A percentile compares a stretch with the other conserved stretches of the same genome.
Evolutionary conservation across 2,113 vertebrate genomes (phyloP).

Genomic region (Orientallactaga bullata): DNA sequence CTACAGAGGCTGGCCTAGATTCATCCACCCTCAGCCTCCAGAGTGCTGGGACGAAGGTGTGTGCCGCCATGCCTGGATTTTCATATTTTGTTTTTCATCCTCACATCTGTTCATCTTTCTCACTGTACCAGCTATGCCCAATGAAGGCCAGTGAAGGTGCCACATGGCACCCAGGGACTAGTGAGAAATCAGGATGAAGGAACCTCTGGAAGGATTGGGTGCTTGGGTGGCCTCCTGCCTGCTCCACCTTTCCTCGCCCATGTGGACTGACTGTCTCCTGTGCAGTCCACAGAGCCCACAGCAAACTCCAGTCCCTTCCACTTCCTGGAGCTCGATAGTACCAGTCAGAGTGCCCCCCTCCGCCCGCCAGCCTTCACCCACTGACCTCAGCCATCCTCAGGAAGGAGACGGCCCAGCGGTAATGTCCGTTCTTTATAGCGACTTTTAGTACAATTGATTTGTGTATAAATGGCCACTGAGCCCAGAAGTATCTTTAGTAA

Average conservation of each 20-base stretch:
- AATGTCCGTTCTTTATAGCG: neutral
- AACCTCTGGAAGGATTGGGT: neutral
- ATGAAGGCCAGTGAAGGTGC: neutral
- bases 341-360: neutral
- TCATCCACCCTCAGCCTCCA: no score
- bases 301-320: neutral
- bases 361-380: neutral
- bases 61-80: no score
- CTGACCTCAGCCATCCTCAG: neutral
- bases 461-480: neutral
- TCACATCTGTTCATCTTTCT: neutral
- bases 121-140: neutral
- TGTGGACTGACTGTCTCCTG: no score
- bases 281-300: neutral
- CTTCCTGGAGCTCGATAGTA: neutral
- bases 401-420: neutral
- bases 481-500: neutral
- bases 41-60: no score
- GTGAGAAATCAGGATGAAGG: neutral
- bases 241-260: no score
- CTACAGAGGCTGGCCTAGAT: no score
- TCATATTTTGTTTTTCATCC: neutral
- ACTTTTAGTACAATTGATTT: slow-evolving; percentile 24
- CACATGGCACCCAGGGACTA: neutral
- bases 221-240: neutral